phyloP scores from a whole-genome alignment of 2,888 invertebrate genomes.

The Magallana nippona region DNA sequence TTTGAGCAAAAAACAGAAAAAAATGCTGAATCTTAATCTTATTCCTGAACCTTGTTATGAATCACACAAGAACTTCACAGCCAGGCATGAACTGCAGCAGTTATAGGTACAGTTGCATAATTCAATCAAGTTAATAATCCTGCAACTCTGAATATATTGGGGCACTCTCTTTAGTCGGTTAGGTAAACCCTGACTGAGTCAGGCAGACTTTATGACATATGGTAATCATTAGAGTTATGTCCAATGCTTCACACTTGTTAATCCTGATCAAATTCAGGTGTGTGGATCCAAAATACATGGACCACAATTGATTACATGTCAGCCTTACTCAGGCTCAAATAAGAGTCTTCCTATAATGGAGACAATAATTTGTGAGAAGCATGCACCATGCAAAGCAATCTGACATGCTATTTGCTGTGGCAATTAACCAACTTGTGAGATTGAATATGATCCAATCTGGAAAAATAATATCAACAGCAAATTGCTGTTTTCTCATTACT shows the following conservation, averaged over 20 bases:
- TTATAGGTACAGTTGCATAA: background rate
- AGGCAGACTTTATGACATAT: conserved; percentile 1
- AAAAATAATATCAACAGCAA: too few species aligned
- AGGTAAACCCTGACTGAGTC: background rate
- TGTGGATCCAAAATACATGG: background rate
- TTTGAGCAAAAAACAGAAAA: too few species aligned
- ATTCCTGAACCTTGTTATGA: background rate
- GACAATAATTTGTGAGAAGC: background rate
- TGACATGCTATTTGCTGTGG: too few species aligned
- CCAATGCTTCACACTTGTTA: conserved; percentile 20
- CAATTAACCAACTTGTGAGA: too few species aligned
- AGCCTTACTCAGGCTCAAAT: background rate
- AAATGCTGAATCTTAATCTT: too few species aligned
- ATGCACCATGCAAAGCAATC: background rate
- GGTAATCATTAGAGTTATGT: background rate
- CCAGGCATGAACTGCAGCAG: background rate
- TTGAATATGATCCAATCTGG: too few species aligned
- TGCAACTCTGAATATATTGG: background rate
- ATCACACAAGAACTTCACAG: background rate
- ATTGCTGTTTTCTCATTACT: too few species aligned
- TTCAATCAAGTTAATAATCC: background rate
- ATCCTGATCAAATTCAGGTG: conserved; percentile 10
- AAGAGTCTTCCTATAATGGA: background rate
- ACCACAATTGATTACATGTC: background rate
- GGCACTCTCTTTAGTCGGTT: conserved; percentile 4